Percentiles rank a stretch among this genome's conserved stretches.
phyloP scores from a whole-genome alignment of 1,140 invertebrate species.

The Macrocentrus cingulum region DNA sequence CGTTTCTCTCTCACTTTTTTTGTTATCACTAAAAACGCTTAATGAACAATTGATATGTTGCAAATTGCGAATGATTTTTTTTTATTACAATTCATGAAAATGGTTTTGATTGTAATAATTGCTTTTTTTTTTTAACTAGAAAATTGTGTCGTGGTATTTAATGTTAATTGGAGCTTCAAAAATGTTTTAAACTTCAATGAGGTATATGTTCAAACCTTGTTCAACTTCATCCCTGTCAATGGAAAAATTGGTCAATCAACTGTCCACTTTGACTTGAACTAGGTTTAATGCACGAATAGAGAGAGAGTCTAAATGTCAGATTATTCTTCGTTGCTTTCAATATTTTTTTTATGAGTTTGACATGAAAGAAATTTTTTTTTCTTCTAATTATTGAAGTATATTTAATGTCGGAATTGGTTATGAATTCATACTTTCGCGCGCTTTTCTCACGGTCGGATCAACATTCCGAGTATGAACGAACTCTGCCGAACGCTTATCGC shows the following conservation, averaged over 20 bases:
- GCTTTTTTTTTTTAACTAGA: too few species aligned
- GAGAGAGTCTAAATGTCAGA: too few species aligned
- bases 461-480: slow-evolving; percentile 37
- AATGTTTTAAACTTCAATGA: neutral
- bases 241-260: slow-evolving; percentile 17
- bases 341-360: too few species aligned
- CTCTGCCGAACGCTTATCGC: slow-evolving; percentile 44
- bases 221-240: slow-evolving; percentile 6
- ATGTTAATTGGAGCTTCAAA: neutral
- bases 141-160: too few species aligned
- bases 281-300: neutral
- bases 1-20: slow-evolving; percentile 1
- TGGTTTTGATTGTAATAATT: too few species aligned
- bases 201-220: neutral
- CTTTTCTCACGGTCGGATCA: slow-evolving; percentile 1
- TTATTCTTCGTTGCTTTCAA: too few species aligned
- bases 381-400: too few species aligned
- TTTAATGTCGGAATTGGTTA: neutral
- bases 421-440: slow-evolving; percentile 9
- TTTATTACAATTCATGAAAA: too few species aligned
- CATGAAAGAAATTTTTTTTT: too few species aligned
- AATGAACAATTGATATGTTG: too few species aligned
- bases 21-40: too few species aligned
- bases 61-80: too few species aligned
- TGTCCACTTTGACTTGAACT: neutral